Conservation (phyloP, 2,797 vertebrate genomes). For the Alectoris magna region DNA sequence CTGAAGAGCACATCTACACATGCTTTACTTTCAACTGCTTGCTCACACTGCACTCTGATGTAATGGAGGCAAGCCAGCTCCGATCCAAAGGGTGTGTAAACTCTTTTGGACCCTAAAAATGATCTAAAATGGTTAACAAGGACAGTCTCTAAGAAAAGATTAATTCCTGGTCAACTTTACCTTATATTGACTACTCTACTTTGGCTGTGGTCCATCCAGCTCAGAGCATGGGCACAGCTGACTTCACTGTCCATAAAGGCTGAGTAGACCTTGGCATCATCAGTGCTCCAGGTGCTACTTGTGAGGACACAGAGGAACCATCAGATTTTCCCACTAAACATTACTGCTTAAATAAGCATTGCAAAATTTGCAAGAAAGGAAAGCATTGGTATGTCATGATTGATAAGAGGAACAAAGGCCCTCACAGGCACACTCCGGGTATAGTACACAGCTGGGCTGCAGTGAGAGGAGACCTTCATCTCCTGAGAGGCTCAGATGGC, state of each 20-base stretch:
- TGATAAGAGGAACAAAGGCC: background rate
- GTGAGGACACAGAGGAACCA: background rate
- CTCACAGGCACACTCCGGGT: background rate
- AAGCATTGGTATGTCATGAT: background rate
- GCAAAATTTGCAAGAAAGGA: background rate
- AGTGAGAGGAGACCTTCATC: background rate
- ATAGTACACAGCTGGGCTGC: background rate
- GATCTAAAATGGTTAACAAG: background rate
- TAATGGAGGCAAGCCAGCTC: background rate
- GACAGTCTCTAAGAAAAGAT: background rate
- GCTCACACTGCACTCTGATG: background rate
- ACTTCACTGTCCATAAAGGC: background rate
- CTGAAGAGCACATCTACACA: background rate
- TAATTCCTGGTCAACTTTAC: background rate
- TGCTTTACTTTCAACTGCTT: background rate
- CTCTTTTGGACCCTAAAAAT: background rate
- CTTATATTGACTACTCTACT: background rate
- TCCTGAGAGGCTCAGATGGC: background rate
- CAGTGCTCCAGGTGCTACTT: background rate
- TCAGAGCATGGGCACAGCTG: background rate
- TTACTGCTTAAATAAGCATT: background rate
- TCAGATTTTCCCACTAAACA: background rate
- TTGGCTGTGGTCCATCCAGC: background rate
- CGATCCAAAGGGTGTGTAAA: background rate
- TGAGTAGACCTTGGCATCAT: background rate